These are phyloP conservation scores for Tenrec ecaudatus DNA, from an alignment of 2,113 vertebrate species.

Conservation along the genomic window DNA sequence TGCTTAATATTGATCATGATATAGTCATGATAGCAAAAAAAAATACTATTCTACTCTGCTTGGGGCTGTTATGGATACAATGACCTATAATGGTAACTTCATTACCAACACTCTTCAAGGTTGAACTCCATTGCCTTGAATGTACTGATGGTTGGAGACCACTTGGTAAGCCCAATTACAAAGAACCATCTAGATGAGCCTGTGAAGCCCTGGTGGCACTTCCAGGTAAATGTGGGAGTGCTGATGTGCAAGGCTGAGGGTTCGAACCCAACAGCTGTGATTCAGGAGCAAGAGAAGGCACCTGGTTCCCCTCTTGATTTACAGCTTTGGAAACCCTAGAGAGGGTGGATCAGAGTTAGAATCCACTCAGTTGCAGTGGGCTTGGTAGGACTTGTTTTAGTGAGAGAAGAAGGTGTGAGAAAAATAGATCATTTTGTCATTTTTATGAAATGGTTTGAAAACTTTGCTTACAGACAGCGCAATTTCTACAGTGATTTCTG, in stretches of 20 bases:
- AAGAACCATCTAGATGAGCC: background rate
- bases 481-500: background rate
- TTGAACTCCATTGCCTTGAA: background rate
- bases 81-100: background rate
- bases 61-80: background rate
- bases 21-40: background rate
- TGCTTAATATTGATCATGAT: background rate
- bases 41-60: background rate
- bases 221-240: too few species aligned
- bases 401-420: background rate
- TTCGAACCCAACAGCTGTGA: too few species aligned
- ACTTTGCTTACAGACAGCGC: background rate
- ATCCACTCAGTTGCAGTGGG: too few species aligned
- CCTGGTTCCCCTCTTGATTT: too few species aligned
- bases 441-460: slow-evolving; percentile 46
- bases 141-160: background rate
- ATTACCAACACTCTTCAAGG: background rate
- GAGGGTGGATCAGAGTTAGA: too few species aligned
- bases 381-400: background rate
- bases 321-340: too few species aligned
- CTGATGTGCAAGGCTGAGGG: too few species aligned
- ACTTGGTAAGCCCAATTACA: background rate
- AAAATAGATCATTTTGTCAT: background rate
- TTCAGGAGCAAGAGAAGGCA: too few species aligned
- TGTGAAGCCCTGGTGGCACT: too few species aligned